Conservation (phyloP, 2,888 invertebrate species). For the Hoplodrina blanda region DNA sequence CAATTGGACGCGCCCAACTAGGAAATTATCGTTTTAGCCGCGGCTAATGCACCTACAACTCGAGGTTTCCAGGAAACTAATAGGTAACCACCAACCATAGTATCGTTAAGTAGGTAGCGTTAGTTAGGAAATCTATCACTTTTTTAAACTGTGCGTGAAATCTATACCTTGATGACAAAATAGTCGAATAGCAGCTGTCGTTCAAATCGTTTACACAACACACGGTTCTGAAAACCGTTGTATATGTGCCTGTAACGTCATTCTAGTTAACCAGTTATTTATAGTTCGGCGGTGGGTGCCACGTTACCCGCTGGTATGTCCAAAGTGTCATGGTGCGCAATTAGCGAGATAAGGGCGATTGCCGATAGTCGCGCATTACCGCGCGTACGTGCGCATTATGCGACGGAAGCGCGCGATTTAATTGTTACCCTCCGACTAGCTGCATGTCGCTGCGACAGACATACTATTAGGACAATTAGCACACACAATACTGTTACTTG, state of each 20-base stretch:
- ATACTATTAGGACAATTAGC: slow-evolving; percentile 12
- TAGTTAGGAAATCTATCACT: slow-evolving; percentile 25
- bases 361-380: slow-evolving; percentile 21
- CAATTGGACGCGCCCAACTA: slow-evolving; percentile 58
- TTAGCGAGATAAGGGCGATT: slow-evolving; percentile 49
- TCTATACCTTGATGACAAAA: slow-evolving; percentile 31
- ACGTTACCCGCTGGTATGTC: slow-evolving; percentile 30
- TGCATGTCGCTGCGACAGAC: slow-evolving; percentile 13
- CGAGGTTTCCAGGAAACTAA: slow-evolving; percentile 42
- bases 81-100: slow-evolving; percentile 45
- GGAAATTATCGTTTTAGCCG: slow-evolving; percentile 55
- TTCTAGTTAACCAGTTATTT: not conserved
- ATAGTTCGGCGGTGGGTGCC: slow-evolving; percentile 6
- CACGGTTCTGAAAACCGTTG: slow-evolving; percentile 17
- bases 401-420: slow-evolving; percentile 46
- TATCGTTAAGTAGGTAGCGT: slow-evolving; percentile 15
- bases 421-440: slow-evolving; percentile 34
- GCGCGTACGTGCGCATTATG: slow-evolving; percentile 19
- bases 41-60: slow-evolving; percentile 40
- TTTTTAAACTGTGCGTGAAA: slow-evolving; percentile 37
- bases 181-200: not conserved
- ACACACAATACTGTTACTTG: not conserved
- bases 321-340: slow-evolving; percentile 47
- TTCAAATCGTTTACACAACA: slow-evolving; percentile 23
- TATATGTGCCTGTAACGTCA: slow-evolving; percentile 10